Base-by-base conservation (phyloP, 2,797 vertebrate genomes). In the Darevskia nairensis region DNA sequence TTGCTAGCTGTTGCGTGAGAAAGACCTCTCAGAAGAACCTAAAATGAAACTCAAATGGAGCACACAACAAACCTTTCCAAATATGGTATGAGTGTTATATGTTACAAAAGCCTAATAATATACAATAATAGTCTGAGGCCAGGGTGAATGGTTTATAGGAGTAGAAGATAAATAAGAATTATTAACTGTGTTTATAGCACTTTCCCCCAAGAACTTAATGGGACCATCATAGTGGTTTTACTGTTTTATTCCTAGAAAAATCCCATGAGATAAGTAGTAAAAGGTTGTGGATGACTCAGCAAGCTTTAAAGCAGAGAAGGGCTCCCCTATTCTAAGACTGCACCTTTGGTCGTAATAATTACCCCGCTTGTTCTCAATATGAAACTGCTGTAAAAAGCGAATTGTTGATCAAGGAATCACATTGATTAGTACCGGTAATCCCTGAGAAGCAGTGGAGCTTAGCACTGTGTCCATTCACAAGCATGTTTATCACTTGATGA, bases 21-120 rank as follows among this genome's bases (percentile, higher is more conserved):
- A 76, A 85, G 32, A n/a, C 55, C 72, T 41, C 55, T 75, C 35
- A 13, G 61, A 85, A 85, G 72, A 85, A 44, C 84, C 39, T 77
- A 85, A 64, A 85, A 76, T 77, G 27, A 50, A 85, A 85, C 72
- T 85, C 84, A 85, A 76, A 85, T 64, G 72, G 84, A 85, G 72
- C 84, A 85, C 32, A 64, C 55, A 44, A 59, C 19, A 84, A 50
- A 15, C 69, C 35, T 76, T 64, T 76, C 35, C 35, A n/a, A 17
- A 85, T 15, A 64, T 17, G 21, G 23, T 29, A 19, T 27, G 35
- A 84, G 21, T 29, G 74, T 55, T 75, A 41, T 41, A 64, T 77
- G 35, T 5, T 21, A 21, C 27, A 44, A 85, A 77, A 76, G 25
- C 25, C 44, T 64, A 76, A 64, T 15, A 23, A 10, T 44, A n/a